Conservation (phyloP, 2,113 vertebrate genomes). For the Pagrus major region DNA sequence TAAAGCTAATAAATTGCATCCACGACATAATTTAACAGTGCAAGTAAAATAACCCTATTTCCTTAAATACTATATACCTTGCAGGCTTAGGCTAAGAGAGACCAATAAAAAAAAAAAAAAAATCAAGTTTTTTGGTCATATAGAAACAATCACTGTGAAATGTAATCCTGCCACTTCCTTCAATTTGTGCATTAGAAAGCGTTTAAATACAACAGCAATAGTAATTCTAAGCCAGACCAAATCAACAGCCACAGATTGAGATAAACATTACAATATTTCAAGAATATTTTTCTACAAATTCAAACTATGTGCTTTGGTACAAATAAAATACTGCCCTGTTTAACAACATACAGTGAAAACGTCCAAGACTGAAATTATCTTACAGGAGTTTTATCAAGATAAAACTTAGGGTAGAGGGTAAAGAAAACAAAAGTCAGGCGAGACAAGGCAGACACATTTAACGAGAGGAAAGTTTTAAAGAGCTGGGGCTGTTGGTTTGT, state of each 20-base stretch:
- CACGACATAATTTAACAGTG: background rate
- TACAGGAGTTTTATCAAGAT: background rate
- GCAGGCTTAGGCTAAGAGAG: background rate
- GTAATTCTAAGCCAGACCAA: background rate
- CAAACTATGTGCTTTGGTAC: background rate
- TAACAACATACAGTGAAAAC: background rate
- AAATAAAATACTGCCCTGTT: background rate
- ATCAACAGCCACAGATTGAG: background rate
- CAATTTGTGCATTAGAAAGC: too few relatives aligned
- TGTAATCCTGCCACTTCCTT: too few relatives aligned
- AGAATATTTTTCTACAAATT: background rate
- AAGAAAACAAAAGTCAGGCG: slow-evolving; percentile 1
- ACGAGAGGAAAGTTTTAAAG: slow-evolving; percentile 31
- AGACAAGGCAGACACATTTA: slow-evolving; percentile 37
- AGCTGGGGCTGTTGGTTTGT: slow-evolving; percentile 5
- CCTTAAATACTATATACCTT: background rate
- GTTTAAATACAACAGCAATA: too few relatives aligned
- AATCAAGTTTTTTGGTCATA: too few relatives aligned
- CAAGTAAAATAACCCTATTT: background rate
- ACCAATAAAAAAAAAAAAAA: too few relatives aligned
- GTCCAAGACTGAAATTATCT: background rate
- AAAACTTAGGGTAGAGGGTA: background rate
- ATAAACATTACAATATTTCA: background rate
- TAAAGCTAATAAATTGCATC: background rate
- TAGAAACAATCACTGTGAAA: too few relatives aligned